phyloP scores from a whole-genome alignment of 2,113 vertebrate species.

The Syngnathus typhle region DNA sequence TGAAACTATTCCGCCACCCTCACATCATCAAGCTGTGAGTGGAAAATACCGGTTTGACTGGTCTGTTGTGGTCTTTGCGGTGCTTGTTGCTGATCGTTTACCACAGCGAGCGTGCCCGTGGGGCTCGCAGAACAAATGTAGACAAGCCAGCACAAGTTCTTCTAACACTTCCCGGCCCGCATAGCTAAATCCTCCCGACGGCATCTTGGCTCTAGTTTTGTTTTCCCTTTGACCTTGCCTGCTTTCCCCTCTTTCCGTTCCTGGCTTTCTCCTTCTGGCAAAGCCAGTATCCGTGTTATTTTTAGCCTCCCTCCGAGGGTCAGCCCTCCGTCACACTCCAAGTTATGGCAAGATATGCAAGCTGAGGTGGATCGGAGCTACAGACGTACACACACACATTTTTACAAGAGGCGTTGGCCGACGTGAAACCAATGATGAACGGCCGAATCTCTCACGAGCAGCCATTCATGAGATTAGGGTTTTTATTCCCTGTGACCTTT shows the following conservation, averaged over 20 bases:
- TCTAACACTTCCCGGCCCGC: neutral
- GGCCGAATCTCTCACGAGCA: conserved; percentile 19
- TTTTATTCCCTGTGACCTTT: conserved; percentile 38
- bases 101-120: conserved; percentile 35
- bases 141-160: conserved; percentile 1
- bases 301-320: conserved; percentile 47
- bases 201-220: neutral
- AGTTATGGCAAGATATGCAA: conserved; percentile 49
- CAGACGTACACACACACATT: conserved; percentile 2
- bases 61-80: neutral
- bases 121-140: conserved; percentile 7
- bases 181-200: conserved; percentile 10
- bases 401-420: neutral
- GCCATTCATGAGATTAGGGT: conserved; percentile 25
- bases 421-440: conserved; percentile 18
- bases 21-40: conserved; percentile 99
- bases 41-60: neutral
- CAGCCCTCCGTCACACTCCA: conserved; percentile 34
- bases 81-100: conserved; percentile 37
- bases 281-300: conserved; percentile 47
- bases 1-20: conserved; percentile 96
- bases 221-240: conserved; percentile 20
- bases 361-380: conserved; percentile 13
- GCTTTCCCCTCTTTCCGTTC: conserved; percentile 9
- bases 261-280: conserved; percentile 12